phyloP scores from a whole-genome alignment of 2,888 invertebrate genomes.

The Coleophora flavipennella region DNA sequence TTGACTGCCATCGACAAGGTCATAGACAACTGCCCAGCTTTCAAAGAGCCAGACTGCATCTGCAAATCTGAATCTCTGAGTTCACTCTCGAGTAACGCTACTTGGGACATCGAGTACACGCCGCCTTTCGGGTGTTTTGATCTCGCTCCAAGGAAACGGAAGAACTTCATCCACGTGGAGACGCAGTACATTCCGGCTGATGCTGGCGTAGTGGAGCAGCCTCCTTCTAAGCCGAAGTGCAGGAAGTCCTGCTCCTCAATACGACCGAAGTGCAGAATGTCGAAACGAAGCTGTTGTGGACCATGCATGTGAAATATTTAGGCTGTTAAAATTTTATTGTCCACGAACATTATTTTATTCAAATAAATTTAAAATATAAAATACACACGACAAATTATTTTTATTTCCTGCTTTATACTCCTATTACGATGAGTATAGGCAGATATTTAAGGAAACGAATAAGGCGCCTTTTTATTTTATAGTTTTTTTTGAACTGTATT shows the following conservation, averaged over 20 bases:
- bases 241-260: constrained; percentile 35
- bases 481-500: no score
- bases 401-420: no score
- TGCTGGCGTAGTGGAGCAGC: constrained; percentile 43
- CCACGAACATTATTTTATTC: no score
- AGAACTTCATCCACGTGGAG: constrained; percentile 68
- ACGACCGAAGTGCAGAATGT: constrained; percentile 24
- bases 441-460: no score
- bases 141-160: constrained; percentile 63
- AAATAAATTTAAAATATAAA: no score
- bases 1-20: constrained; percentile 55
- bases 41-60: constrained; percentile 56
- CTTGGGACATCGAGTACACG: constrained; percentile 80
- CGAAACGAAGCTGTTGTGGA: constrained; percentile 21
- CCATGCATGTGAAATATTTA: constrained; percentile 1
- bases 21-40: constrained; percentile 57
- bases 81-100: constrained; percentile 72
- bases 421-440: no score
- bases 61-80: constrained; percentile 54
- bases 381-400: no score
- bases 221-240: constrained; percentile 26
- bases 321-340: neutral
- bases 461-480: no score
- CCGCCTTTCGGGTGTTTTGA: constrained; percentile 80
- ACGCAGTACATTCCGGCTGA: constrained; percentile 76